These are phyloP conservation scores for Leucoptera coffeella DNA, from an alignment of 2,888 invertebrate species.

Conservation along the genomic window DNA sequence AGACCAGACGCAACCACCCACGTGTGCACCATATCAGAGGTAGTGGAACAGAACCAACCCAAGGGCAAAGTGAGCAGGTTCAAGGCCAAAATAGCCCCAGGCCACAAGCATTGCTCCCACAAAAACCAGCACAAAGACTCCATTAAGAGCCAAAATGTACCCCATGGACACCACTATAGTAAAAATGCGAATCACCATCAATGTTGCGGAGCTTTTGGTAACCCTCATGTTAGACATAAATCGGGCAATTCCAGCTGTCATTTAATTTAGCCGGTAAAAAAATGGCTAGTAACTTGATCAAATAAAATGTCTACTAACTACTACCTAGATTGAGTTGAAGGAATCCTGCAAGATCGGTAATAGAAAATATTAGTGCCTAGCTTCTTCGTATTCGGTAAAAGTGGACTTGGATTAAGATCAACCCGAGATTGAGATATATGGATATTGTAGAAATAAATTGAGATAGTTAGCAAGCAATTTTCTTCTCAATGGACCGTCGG, in stretches of 20 bases:
- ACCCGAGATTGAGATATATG: too few species aligned
- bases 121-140: slow-evolving; percentile 16
- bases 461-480: too few species aligned
- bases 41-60: slow-evolving; percentile 13
- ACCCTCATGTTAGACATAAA: slow-evolving; percentile 42
- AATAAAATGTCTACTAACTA: too few species aligned
- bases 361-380: too few species aligned
- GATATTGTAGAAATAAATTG: too few species aligned
- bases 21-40: slow-evolving; percentile 16
- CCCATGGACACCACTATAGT: slow-evolving; percentile 36
- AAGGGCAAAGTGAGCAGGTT: slow-evolving; percentile 31
- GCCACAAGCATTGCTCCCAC: slow-evolving; percentile 19
- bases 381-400: too few species aligned
- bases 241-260: slow-evolving; percentile 28
- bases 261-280: slow-evolving; percentile 17
- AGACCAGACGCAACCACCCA: slow-evolving; percentile 16
- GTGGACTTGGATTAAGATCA: too few species aligned
- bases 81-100: slow-evolving; percentile 30
- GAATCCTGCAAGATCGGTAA: too few species aligned
- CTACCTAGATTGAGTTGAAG: too few species aligned
- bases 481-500: too few species aligned
- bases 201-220: slow-evolving; percentile 45
- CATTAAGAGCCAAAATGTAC: slow-evolving; percentile 15
- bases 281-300: neutral
- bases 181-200: slow-evolving; percentile 43